These are phyloP conservation scores for Eristalis pertinax DNA, from an alignment of 2,888 invertebrate genomes.

Conservation along the genomic window DNA sequence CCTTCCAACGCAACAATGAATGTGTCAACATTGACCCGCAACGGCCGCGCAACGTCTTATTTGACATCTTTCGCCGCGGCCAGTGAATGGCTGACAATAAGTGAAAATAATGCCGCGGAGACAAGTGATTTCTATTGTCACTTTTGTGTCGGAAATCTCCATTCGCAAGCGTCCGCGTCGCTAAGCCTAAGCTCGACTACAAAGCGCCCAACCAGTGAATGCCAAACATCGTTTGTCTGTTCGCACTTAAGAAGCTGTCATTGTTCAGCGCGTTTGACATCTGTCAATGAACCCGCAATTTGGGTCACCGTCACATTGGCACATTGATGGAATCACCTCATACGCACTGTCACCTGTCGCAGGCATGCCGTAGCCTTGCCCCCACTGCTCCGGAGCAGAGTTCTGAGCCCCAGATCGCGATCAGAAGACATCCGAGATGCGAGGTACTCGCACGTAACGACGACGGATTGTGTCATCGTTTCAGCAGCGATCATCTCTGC, in stretches of 20 bases:
- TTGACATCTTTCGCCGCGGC: not conserved
- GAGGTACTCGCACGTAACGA: not conserved
- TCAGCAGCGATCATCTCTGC: slow-evolving; percentile 17
- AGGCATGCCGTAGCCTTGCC: not conserved
- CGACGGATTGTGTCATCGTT: slow-evolving; percentile 13
- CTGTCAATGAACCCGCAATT: slow-evolving; percentile 40
- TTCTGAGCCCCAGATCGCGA: not conserved
- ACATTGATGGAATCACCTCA: no score
- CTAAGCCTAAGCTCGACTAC: not conserved
- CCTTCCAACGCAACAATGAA: not conserved
- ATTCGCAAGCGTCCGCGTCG: not conserved
- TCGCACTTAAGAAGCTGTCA: slow-evolving; percentile 15
- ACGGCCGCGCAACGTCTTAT: not conserved
- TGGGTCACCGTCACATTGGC: slow-evolving; percentile 6
- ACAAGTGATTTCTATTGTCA: not conserved
- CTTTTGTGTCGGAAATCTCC: not conserved
- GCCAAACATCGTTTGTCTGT: not conserved
- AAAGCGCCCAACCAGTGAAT: not conserved
- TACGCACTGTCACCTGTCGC: not conserved
- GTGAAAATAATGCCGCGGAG: not conserved
- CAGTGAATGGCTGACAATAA: not conserved
- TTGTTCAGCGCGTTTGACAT: slow-evolving; percentile 18
- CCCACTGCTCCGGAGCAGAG: not conserved
- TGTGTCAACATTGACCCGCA: not conserved
- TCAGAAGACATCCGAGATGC: not conserved